Conservation (phyloP, 2,888 invertebrate genomes). For the Cyclophora punctaria region DNA sequence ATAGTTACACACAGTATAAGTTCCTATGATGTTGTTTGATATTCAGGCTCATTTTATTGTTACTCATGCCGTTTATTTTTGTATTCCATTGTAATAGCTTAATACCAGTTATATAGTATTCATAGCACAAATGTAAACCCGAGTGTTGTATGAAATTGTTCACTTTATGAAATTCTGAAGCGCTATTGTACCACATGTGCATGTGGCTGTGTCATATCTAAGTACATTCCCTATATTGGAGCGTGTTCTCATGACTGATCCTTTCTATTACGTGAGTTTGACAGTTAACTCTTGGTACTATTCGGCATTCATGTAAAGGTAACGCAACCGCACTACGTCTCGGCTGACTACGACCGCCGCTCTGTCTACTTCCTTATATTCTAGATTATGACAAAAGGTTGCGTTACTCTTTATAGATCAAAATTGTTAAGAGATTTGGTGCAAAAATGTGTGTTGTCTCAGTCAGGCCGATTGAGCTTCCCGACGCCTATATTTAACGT, state of each 20-base stretch:
- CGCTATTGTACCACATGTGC: slow-evolving; percentile 14
- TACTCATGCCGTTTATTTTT: no score
- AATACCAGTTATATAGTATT: no score
- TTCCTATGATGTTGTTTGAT: no score
- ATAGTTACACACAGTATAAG: no score
- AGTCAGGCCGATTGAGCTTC: slow-evolving; percentile 34
- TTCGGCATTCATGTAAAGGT: slow-evolving; percentile 4
- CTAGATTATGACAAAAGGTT: slow-evolving; percentile 5
- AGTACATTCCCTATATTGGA: slow-evolving; percentile 59
- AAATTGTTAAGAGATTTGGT: slow-evolving; percentile 30
- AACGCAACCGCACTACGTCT: no score
- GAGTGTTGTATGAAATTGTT: slow-evolving; percentile 2
- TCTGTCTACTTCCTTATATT: no score
- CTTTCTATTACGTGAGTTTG: slow-evolving; percentile 45
- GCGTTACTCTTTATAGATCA: slow-evolving; percentile 4
- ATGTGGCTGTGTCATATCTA: slow-evolving; percentile 64
- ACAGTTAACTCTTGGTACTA: slow-evolving; percentile 14
- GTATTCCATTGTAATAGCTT: no score
- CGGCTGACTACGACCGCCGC: no score
- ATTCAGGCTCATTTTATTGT: no score
- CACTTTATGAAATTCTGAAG: slow-evolving; percentile 7
- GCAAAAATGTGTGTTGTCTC: slow-evolving; percentile 23
- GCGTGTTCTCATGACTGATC: slow-evolving; percentile 55
- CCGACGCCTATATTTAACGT: slow-evolving; percentile 47
- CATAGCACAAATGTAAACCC: no score